Conservation (phyloP, 2,113 vertebrate species). For the Lates calcarifer region DNA sequence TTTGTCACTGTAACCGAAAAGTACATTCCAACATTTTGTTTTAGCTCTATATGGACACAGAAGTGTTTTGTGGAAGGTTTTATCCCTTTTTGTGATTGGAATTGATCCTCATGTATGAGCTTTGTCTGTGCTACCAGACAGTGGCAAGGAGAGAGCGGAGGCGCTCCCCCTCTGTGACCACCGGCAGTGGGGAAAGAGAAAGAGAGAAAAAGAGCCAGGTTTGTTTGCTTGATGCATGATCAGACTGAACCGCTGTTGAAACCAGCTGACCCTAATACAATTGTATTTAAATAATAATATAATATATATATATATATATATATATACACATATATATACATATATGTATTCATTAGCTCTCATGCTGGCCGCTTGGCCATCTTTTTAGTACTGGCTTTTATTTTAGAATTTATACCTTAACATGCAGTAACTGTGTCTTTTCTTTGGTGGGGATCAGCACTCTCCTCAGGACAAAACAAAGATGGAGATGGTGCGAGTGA, state of each 20-base stretch:
- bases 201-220: constrained; percentile 90
- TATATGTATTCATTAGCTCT: too few species aligned
- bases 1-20: not conserved
- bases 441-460: constrained; percentile 85
- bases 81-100: not conserved
- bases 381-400: not conserved
- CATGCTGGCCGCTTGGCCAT: too few species aligned
- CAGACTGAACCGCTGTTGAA: not conserved
- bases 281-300: too few species aligned
- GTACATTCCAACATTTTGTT: not conserved
- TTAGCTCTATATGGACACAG: not conserved
- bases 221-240: constrained; percentile 83
- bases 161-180: constrained; percentile 85
- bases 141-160: constrained; percentile 86
- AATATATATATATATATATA: too few species aligned
- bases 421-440: constrained; percentile 52
- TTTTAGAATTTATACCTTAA: not conserved
- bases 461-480: constrained; percentile 87
- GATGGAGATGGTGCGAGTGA: constrained; percentile 93
- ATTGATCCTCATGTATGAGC: constrained; percentile 43
- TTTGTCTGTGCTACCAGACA: constrained; percentile 84
- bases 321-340: too few species aligned
- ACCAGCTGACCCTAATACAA: not conserved
- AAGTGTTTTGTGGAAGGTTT: not conserved
- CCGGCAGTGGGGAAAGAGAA: constrained; percentile 84